Evolutionary conservation across 1,140 invertebrate genomes (phyloP), one percentile per base, ranked within the genome.

Genomic region (Ostrea edulis): DNA sequence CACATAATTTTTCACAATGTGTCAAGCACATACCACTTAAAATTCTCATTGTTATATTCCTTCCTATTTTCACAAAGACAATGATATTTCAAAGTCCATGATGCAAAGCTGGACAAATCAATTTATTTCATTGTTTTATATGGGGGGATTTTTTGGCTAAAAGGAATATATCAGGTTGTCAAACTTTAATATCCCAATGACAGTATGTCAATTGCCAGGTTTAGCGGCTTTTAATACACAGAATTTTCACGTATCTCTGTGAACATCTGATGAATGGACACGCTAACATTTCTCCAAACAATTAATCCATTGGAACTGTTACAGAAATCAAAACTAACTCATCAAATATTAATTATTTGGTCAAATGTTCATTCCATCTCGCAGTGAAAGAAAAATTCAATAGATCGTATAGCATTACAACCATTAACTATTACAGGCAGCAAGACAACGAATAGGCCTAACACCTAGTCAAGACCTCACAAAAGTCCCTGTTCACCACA

Each of bases 281-380:
- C 68, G 35, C 68, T 20, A 62, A 55, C 54, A 55, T 44, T 44
- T 44, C 35, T 44, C 35, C 35, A 44, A 25, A 77, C 68, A 77
- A 77, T 29, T 35, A 77, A 77, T 77, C 68, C 68, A 77, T 77
- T 77, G 29, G 68, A 71, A 77, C 68, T 29, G 25, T 44, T 77
- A 25, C 68, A 77, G 25, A 77, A 77, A 77, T 77, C 68, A 77
- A 62, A 77, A 77, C 68, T 14, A 77, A 77, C 68, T 77, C 12
- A 77, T 77, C 68, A 77, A 77, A 77, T 77, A 77, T 77, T 77
- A 77, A 77, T 77, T 77, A 77, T 35, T 29, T 25, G 11, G 22
- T 77, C 68, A 77, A 77, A 25, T 35, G 14, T 77, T 29, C 68
- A 77, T 77, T 77, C 68, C 68, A 29, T 17, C 68, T 77, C 11